phyloP scores from a whole-genome alignment of 2,888 invertebrate species.

The Pterostichus niger region DNA sequence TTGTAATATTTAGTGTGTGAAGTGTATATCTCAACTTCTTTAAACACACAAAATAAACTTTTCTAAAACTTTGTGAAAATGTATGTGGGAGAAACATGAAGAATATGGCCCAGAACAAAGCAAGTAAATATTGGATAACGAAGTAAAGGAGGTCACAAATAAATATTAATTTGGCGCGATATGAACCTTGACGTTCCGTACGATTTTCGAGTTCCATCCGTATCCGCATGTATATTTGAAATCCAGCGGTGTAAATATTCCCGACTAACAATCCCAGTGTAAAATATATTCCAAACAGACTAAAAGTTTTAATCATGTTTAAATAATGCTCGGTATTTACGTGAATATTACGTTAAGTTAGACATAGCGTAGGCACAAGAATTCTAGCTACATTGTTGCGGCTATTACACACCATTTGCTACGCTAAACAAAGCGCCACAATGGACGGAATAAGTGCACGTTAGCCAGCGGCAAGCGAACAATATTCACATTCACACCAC shows the following conservation, averaged over 20 bases:
- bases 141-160: slow-evolving; percentile 29
- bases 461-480: too few species aligned
- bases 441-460: too few species aligned
- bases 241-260: slow-evolving; percentile 32
- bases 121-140: slow-evolving; percentile 34
- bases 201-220: neutral
- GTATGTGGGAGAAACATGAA: too few species aligned
- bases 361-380: neutral
- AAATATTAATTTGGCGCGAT: slow-evolving; percentile 38
- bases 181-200: neutral
- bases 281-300: slow-evolving; percentile 35
- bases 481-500: too few species aligned
- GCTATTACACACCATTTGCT: neutral
- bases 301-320: slow-evolving; percentile 51
- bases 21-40: too few species aligned
- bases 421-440: neutral
- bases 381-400: slow-evolving; percentile 26
- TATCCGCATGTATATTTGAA: slow-evolving; percentile 3
- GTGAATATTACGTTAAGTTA: slow-evolving; percentile 31
- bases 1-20: too few species aligned
- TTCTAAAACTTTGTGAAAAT: too few species aligned
- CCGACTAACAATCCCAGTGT: slow-evolving; percentile 37
- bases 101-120: too few species aligned
- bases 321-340: slow-evolving; percentile 54
- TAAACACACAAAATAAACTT: too few species aligned